Evolutionary conservation across 2,888 invertebrate species (phyloP).

Genomic region (Leucania comma): DNA sequence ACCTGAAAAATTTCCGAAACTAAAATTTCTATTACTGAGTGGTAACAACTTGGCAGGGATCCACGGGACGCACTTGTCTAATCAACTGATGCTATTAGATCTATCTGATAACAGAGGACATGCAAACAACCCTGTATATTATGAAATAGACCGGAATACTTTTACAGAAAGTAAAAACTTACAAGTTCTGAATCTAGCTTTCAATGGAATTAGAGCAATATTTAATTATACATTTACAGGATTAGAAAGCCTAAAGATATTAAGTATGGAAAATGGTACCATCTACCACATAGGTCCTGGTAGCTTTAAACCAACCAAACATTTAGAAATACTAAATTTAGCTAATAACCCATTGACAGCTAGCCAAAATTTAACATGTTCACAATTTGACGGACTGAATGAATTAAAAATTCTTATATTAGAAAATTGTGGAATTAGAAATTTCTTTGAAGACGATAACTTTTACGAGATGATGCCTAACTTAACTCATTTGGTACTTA

Average conservation of each 20-base stretch:
- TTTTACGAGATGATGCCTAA: conserved; percentile 88
- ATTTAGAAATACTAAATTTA: conserved; percentile 87
- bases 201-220: conserved; percentile 88
- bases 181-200: conserved; percentile 87
- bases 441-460: conserved; percentile 82
- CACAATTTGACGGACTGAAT: conserved; percentile 86
- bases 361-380: conserved; percentile 81
- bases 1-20: conserved; percentile 85
- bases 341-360: conserved; percentile 88
- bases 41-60: conserved; percentile 89
- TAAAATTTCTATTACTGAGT: conserved; percentile 87
- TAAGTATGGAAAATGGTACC: conserved; percentile 89
- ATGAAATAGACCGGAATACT: conserved; percentile 86
- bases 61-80: conserved; percentile 87
- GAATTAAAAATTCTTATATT: conserved; percentile 86
- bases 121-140: conserved; percentile 83
- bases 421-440: conserved; percentile 87
- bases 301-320: conserved; percentile 84
- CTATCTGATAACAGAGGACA: conserved; percentile 88
- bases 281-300: conserved; percentile 86
- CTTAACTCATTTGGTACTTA: conserved; percentile 87
- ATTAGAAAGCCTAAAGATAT: conserved; percentile 83
- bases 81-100: conserved; percentile 87
- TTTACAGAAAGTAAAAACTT: conserved; percentile 87
- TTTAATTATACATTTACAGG: conserved; percentile 88